Evolutionary conservation across 2,888 invertebrate genomes (phyloP), one percentile per base, ranked within the genome.

Genomic region (Incurvaria masculella): DNA sequence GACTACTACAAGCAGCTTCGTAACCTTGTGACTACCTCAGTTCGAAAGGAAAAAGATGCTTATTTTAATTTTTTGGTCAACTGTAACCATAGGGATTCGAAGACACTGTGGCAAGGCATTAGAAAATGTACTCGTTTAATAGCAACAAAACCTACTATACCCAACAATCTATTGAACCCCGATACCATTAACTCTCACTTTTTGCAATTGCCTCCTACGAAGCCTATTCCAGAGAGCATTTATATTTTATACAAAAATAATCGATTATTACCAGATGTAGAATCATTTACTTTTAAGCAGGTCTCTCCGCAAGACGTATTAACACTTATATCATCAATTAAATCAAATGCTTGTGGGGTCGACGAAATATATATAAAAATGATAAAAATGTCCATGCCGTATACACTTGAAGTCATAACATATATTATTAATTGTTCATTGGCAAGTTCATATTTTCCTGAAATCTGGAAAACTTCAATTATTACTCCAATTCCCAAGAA

Each of bases 401-500:
- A n/a, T 4, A 33, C 33, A 3, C 14, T 33, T 14, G 33, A n/a
- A 33, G 14, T 11, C 4, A 6, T 33, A 8, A 33, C 33, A 4
- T n/a, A 33, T 33, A 33, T 33, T 14, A 4, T 33, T 3, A 33
- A 52, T 50, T 4, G 10, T 1, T 53, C 52, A 1, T 49, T 53
- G n/a, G 1, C 2, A 5, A 41, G 51, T 1, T 4, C n/a, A 14
- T 21, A 14, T 6, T 58, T 56, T 49, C 60, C 58, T 8, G 44
- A 42, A 1, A 8, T 20, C 6, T 60, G 59, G 58, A 59, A 60
- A 45, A 44, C 19, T n/a, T 57, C 60, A 1, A 1, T 58, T 1
- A 44, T 61, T 2, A 47, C 33, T 6, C 59, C 59, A 0, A 42
- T 59, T 1, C 57, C 56, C 0, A 62, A 62, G 50, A 51, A 43